A percentile compares a stretch with the other conserved stretches of the same genome.
These are phyloP conservation scores for Oryctolagus cuniculus DNA, from an alignment of 2,113 vertebrate species.

Conservation along the genomic window DNA sequence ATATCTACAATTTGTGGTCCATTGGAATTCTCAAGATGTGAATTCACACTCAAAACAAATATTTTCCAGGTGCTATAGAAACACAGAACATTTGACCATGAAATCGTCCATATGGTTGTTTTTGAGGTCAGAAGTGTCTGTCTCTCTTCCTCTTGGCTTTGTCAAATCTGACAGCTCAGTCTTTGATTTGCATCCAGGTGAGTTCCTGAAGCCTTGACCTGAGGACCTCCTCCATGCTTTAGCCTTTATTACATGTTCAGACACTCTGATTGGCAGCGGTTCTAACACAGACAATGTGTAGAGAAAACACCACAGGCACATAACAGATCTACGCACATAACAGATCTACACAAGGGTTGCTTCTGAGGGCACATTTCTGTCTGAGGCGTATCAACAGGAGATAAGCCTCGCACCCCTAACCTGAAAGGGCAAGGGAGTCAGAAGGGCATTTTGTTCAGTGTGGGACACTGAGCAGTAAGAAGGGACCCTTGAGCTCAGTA, in stretches of 20 bases:
- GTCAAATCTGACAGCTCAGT: not conserved
- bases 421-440: not conserved
- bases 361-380: not conserved
- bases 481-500: not conserved
- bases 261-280: not conserved
- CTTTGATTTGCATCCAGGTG: not conserved
- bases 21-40: not conserved
- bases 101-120: not conserved
- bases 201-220: not conserved
- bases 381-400: not conserved
- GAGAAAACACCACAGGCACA: not conserved
- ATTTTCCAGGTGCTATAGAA: constrained; percentile 35
- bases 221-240: not conserved
- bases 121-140: not conserved
- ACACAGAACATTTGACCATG: not conserved
- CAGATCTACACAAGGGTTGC: not conserved
- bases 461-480: not conserved
- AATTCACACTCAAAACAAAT: constrained; percentile 61
- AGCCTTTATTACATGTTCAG: not conserved
- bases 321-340: not conserved
- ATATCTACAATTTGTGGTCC: not conserved
- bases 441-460: not conserved
- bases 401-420: not conserved
- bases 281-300: not conserved
- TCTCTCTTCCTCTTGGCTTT: constrained; percentile 36